Evolutionary conservation across 2,797 vertebrate species (phyloP), one percentile per base, ranked within the genome.

Genomic region (Pampus argenteus): DNA sequence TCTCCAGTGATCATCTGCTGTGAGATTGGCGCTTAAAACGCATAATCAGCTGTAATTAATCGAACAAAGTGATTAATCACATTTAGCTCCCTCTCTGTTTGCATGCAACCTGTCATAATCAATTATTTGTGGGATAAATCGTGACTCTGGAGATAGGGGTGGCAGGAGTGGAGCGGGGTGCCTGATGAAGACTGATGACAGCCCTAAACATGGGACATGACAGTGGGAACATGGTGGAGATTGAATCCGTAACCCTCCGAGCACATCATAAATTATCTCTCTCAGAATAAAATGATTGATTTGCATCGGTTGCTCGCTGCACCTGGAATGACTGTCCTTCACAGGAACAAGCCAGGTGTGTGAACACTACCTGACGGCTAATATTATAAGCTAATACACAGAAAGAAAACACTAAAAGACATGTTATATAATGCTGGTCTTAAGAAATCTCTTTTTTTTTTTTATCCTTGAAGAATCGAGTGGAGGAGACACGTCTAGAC

Each of bases 111-210:
- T 97, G 96, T 97, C 96, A 95, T 95, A 95, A 96, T 96, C 95
- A 96, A 97, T 98, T 97, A 98, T 91, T 92, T 89, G 91, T 66
- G 91, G 94, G 95, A 96, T 96, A 96, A 96, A 96, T 97, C 92
- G 90, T 89, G 89, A 94, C 96, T 95, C 95, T 95, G 95, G 95
- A 96, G 96, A 95, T 92, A 92, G 84, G 73, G 91, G 94, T 94
- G 94, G 95, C 95, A 94, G 94, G 91, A 92, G 84, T 84, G 87
- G 89, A 95, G 92, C 93, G 62, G 93, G 93, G 93, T 69, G 85
- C 90, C 89, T 95, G 95, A 97, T 97, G 95, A 96, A 97, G 96
- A 98, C 95, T 94, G 96, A 97, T 97, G 96, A 95, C 96, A 96
- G 95, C 79, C 94, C 93, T 90, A 89, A 76, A 90, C 94, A 96